Evolutionary conservation across 2,888 invertebrate species (phyloP), one percentile per base, ranked within the genome.

Genomic region (Drosophila ezoana): DNA sequence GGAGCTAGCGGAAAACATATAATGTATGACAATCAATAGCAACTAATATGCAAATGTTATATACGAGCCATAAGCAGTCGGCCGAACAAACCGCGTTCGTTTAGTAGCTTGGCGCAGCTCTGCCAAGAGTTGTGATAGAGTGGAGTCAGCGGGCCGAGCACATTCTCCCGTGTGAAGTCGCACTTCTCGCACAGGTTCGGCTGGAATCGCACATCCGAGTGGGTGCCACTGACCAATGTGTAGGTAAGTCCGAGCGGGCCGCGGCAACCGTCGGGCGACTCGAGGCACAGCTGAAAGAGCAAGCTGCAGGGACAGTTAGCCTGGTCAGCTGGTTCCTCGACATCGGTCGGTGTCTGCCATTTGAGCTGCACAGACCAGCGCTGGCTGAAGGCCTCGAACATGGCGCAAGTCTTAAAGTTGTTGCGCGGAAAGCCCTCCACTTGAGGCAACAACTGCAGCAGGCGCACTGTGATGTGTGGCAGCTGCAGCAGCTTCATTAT

Each of bases 141-240:
- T 0, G 51, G 0, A 3, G 52, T 20, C 2, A 47, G 2, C 0
- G 79, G 79, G 1, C 73, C 67, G 0, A 11, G 0, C 3, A 13
- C 0, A 20, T 65, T 44, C 0, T 63, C 38, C 0, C 16, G 2
- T 2, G 45, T 32, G 28, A 65, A 79, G 4, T 68, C 67, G 4
- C 6, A 68, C 1, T 67, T 69, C 18, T 76, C 66, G 35, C 72
- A 68, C 1, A 79, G 37, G 53, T 79, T 79, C 20, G 62, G 43
- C 44, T 20, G 40, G 10, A 79, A 79, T 1, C 40, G 47, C 0
- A 77, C 57, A 3, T 72, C 77, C 10, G 72, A 68, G 37, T 57
- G 40, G 16, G 43, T 52, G 23, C 69, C 58, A 11, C 48, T 48
- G 6, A 72, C 23, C 48, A 80, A 4, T 1, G 65, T 62, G 40